phyloP scores from a whole-genome alignment of 2,113 vertebrate species.

The Nestor notabilis region DNA sequence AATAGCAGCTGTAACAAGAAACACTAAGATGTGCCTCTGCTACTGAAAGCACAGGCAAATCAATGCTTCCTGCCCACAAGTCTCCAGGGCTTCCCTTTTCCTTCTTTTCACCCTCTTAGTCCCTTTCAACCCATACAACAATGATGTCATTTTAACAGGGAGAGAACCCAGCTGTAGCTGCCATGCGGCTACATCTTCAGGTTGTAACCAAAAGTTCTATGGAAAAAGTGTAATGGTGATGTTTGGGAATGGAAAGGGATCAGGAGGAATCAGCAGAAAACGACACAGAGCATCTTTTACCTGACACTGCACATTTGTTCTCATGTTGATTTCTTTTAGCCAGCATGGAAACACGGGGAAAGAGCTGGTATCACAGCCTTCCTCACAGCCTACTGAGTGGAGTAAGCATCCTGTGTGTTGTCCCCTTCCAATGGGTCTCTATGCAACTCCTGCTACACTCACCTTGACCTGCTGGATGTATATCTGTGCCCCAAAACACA shows the following conservation, averaged over 20 bases:
- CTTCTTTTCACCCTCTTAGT: neutral
- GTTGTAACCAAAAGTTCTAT: neutral
- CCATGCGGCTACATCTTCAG: rapidly evolving
- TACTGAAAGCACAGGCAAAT: neutral
- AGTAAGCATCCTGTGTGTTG: rapidly evolving
- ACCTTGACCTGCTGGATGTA: neutral
- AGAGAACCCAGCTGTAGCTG: neutral
- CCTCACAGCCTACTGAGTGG: neutral
- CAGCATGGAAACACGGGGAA: neutral
- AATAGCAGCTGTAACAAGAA: neutral
- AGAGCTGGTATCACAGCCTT: neutral
- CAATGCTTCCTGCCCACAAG: neutral
- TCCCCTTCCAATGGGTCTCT: neutral
- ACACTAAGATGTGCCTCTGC: neutral
- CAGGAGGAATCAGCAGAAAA: neutral
- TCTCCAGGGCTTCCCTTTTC: neutral
- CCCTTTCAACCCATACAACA: neutral
- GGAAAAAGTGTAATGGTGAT: neutral
- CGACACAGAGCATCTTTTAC: neutral
- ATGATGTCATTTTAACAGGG: neutral
- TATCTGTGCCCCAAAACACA: neutral
- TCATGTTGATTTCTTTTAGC: neutral
- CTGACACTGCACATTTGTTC: neutral
- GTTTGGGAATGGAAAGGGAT: neutral
- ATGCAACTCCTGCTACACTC: neutral